Percentiles rank a stretch among this genome's conserved stretches.
These are phyloP conservation scores for Cervus canadensis DNA, from an alignment of 2,113 vertebrate genomes.

Conservation along the genomic window DNA sequence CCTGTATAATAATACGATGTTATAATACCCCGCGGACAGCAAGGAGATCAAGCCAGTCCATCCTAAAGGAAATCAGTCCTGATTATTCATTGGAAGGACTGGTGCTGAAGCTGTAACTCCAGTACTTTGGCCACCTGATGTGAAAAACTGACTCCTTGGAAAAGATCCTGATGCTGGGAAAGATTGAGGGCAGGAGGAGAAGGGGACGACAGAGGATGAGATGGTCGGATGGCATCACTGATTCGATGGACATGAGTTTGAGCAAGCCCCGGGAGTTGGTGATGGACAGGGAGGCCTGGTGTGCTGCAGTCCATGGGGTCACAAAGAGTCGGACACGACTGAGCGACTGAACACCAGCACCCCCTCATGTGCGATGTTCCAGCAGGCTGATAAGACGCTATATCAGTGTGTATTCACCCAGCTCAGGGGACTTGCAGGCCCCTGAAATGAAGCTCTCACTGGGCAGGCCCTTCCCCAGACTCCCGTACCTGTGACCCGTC, in stretches of 20 bases:
- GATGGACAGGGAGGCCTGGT: background rate
- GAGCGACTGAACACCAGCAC: background rate
- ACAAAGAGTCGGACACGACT: background rate
- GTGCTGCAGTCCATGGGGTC: background rate
- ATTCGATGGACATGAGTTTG: background rate
- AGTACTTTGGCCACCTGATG: background rate
- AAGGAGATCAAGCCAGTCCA: background rate
- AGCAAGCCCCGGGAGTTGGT: background rate
- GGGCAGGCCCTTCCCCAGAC: background rate
- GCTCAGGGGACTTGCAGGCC: background rate
- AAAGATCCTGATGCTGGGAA: background rate
- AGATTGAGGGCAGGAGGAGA: background rate
- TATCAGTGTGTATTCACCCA: background rate
- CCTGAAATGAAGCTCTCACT: background rate
- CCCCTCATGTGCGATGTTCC: background rate
- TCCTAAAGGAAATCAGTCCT: background rate
- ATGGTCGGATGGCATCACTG: background rate
- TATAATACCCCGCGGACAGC: background rate
- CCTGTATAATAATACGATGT: background rate
- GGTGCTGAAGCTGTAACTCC: background rate
- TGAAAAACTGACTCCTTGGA: fast-evolving
- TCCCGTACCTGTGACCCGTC: fast-evolving
- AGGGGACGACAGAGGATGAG: background rate
- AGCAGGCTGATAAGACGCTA: background rate
- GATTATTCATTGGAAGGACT: background rate